Evolutionary conservation across 2,113 vertebrate genomes (phyloP), one percentile per base, ranked within the genome.

Genomic region (Lampris megalopsis): DNA sequence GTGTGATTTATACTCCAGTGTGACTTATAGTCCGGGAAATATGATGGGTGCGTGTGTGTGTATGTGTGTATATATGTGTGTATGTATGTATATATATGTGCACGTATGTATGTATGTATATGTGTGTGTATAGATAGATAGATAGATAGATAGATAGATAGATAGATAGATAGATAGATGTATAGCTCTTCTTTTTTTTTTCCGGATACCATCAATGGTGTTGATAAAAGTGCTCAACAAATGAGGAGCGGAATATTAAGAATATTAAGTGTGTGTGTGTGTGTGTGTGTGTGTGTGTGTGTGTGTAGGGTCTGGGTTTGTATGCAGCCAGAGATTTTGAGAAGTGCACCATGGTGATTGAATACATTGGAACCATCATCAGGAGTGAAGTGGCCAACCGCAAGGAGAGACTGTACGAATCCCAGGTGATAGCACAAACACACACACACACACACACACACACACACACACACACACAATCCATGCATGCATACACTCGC

Each of bases 261-360:
- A 24, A 24, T 24, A 24, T 24, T 24, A 24, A 24, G 58, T 69
- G 63, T 71, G 68, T 79, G 43, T 68, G 57, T 65, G 8, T 71
- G 57, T 56, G 63, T 9, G 68, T 63, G 63, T 75, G 79, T 52
- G 65, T 73, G 77, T 77, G 42, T 50, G 36, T 61, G 41, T 61
- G 60, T 9, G 5, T 40, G 7, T 47, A 99, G 98, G 98, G 98
- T 41, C 94, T 99, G 87, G 98, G 98, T 45, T 94, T 99, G 6
- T 99, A 99, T 9, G 98, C 98, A 66, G 97, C 98, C 75, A 94
- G 97, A 84, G 98, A 99, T 93, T 97, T 99, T 38, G 98, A 99
- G 92, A 99, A 97, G 82, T 97, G 97, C 95, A 99, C 97, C 77
- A 99, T 99, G 98, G 96, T 99, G 90, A 99, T 99, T 5, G 98